Conservation (phyloP, 23 tunicate genomes). For the Corella eumyota region DNA sequence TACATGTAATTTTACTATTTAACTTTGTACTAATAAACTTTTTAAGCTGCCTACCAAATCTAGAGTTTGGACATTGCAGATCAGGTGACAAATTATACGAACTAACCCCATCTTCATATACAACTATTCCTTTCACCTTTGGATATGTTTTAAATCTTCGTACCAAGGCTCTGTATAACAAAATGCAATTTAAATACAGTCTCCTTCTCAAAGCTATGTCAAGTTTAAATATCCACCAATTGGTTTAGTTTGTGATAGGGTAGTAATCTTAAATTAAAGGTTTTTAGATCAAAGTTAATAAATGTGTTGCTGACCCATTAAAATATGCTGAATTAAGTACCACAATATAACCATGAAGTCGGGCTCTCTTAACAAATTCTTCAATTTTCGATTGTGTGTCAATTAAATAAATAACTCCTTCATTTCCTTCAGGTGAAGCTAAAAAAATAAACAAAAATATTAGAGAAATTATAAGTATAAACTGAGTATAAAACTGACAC, state of each 20-base stretch:
- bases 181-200: too few relatives aligned
- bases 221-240: too few relatives aligned
- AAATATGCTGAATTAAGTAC: slow-evolving; percentile 28
- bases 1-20: too few relatives aligned
- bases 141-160: slow-evolving; percentile 8
- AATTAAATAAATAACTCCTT: slow-evolving; percentile 37
- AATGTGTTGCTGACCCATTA: slow-evolving; percentile 35
- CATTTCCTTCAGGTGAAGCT: slow-evolving; percentile 45
- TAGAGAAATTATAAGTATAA: background rate
- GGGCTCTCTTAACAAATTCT: background rate
- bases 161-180: slow-evolving; percentile 19
- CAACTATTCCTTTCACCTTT: slow-evolving; percentile 41
- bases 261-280: too few relatives aligned
- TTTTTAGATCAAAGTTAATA: too few relatives aligned
- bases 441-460: background rate
- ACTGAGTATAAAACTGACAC: background rate
- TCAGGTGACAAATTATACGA: slow-evolving; percentile 58
- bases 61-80: slow-evolving; percentile 31
- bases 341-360: slow-evolving; percentile 14
- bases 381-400: slow-evolving; percentile 6
- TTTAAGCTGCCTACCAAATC: too few relatives aligned
- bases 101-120: slow-evolving; percentile 34
- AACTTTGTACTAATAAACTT: too few relatives aligned
- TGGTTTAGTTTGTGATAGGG: too few relatives aligned
- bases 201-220: too few relatives aligned